Evolutionary conservation across 2,797 vertebrate species (phyloP), one percentile per base, ranked within the genome.

Genomic region (Apogon hyalosoma): DNA sequence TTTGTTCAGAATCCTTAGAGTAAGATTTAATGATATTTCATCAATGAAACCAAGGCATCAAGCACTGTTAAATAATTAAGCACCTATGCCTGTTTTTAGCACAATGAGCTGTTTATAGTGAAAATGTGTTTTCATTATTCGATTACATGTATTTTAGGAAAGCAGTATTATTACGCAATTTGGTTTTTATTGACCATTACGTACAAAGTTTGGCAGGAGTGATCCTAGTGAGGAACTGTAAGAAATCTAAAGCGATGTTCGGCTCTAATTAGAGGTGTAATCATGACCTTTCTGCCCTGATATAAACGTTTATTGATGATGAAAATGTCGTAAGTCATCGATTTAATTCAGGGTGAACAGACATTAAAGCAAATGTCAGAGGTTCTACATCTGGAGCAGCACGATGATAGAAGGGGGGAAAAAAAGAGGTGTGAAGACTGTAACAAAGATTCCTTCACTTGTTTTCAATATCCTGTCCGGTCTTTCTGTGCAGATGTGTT

Each of bases 51-150:
- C 33, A 47, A 53, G 38, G n/a, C 19, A 15, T 1, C 7, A 15
- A 13, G 4, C 14, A 3, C 18, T 48, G 16, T 64, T 39, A 7
- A 19, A 51, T 52, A 48, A 15, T 14, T 39, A 13, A 6, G 19
- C 40, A 33, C 47, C 16, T 51, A 19, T 33, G 45, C 28, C 9
- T 41, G 62, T 2, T 56, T 40, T 42, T 63, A 46, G 31, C 52
- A 54, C 43, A 57, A 31, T 50, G 19, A 67, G 38, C 11, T 65
- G 68, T 61, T 61, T 60, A 51, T n/a, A 28, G 38, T 52, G 10
- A 69, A 63, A 68, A 70, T 64, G 67, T 38, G 28, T 71, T 69
- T 53, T 46, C 36, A 54, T 60, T 24, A 73, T 76, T 69, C 58
- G 59, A 78, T 66, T 60, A 63, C 40, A 33, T 40, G 78, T 61